These are phyloP conservation scores for Bombus pyrosoma DNA, from an alignment of 1,140 invertebrate genomes.

Conservation along the genomic window DNA sequence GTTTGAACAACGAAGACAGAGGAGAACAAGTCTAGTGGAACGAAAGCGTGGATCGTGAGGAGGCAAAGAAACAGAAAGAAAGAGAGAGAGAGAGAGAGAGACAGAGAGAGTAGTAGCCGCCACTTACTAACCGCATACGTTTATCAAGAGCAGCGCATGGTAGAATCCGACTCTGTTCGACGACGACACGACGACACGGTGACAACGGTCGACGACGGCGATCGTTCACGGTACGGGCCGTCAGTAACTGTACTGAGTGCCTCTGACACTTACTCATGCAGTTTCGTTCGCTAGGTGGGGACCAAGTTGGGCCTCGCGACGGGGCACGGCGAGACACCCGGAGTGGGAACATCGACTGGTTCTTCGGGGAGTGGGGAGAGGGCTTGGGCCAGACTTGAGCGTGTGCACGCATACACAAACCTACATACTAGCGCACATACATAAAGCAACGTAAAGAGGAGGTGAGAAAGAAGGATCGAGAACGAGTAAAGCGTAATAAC, in stretches of 20 bases:
- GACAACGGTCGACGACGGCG: conserved; percentile 40
- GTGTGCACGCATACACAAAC: background rate
- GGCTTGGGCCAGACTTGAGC: conserved; percentile 9
- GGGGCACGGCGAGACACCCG: conserved; percentile 32
- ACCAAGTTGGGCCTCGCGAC: conserved; percentile 60
- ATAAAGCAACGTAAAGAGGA: background rate
- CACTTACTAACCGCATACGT: conserved; percentile 66
- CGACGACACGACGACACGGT: conserved; percentile 12
- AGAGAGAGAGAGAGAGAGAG: conserved; percentile 33
- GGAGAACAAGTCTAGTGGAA: conserved; percentile 41
- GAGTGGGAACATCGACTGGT: conserved; percentile 54
- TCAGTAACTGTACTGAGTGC: conserved; percentile 80
- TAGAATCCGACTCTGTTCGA: conserved; percentile 34
- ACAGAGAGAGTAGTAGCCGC: conserved; percentile 36
- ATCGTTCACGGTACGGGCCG: conserved; percentile 71
- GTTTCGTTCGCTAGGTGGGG: conserved; percentile 64
- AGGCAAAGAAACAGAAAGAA: conserved; percentile 34
- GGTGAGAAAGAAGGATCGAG: background rate
- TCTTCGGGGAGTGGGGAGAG: conserved; percentile 32
- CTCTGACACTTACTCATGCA: conserved; percentile 74
- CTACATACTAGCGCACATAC: background rate
- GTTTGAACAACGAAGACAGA: conserved; percentile 30
- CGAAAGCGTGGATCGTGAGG: conserved; percentile 30
- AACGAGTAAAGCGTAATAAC: background rate
- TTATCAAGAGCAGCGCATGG: conserved; percentile 60